phyloP scores from a whole-genome alignment of 2,113 vertebrate genomes.

The Pycnonotus jocosus region DNA sequence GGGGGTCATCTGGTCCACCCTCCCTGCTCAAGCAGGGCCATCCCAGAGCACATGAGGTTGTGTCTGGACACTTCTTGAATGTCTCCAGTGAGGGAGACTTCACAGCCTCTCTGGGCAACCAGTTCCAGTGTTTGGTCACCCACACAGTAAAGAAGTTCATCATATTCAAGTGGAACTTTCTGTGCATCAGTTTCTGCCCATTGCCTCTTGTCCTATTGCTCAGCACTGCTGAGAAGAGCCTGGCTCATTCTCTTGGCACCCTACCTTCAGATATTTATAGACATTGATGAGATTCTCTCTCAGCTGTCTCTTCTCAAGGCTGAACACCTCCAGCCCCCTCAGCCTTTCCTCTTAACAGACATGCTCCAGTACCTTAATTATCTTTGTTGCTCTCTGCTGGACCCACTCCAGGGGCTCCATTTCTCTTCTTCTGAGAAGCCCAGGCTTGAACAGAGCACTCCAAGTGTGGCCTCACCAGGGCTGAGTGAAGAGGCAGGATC shows the following conservation, averaged over 20 bases:
- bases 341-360: neutral
- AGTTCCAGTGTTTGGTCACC: neutral
- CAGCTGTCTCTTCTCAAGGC: neutral
- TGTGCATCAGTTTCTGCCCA: neutral
- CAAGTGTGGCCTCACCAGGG: neutral
- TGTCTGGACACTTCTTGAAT: neutral
- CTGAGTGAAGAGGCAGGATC: neutral
- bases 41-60: neutral
- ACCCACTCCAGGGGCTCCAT: neutral
- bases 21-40: neutral
- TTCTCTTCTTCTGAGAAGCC: neutral
- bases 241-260: neutral
- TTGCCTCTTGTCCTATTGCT: neutral
- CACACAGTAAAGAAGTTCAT: neutral
- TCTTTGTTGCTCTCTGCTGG: neutral
- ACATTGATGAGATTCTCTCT: neutral
- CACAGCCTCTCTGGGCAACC: no score
- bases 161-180: neutral
- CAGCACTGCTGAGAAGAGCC: neutral
- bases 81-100: neutral
- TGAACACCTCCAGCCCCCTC: neutral
- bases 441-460: neutral
- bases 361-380: neutral
- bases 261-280: neutral
- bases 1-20: neutral